These are phyloP conservation scores for Neocloeon triangulifer DNA, from an alignment of 1,140 invertebrate species.

Conservation along the genomic window DNA sequence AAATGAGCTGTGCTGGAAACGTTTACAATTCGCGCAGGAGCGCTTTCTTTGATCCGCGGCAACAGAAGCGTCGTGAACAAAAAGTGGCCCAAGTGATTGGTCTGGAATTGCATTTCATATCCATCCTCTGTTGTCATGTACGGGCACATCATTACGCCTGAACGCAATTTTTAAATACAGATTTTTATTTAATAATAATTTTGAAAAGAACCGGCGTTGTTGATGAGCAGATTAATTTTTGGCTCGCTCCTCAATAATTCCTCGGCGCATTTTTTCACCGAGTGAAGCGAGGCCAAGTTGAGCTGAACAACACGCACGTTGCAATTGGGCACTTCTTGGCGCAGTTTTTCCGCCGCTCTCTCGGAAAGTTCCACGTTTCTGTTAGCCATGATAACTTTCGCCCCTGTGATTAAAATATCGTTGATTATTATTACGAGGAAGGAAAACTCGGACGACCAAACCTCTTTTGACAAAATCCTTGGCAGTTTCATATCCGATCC, in stretches of 20 bases:
- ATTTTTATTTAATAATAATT: too few species aligned
- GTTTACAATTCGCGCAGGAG: slow-evolving; percentile 1
- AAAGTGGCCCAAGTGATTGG: slow-evolving; percentile 11
- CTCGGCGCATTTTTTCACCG: slow-evolving; percentile 13
- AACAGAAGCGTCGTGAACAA: slow-evolving; percentile 20
- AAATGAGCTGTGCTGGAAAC: background rate
- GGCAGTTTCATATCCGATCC: slow-evolving; percentile 28
- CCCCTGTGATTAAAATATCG: slow-evolving; percentile 10
- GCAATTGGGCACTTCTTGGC: slow-evolving; percentile 7
- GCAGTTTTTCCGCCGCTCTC: slow-evolving; percentile 14
- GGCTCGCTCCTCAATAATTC: slow-evolving; percentile 12
- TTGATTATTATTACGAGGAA: background rate
- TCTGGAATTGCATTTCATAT: slow-evolving; percentile 17
- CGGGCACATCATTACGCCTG: slow-evolving; percentile 14
- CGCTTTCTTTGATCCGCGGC: background rate
- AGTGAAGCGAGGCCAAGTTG: background rate
- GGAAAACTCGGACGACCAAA: slow-evolving; percentile 2
- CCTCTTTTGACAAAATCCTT: slow-evolving; percentile 21
- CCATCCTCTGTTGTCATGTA: slow-evolving; percentile 17
- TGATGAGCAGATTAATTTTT: slow-evolving; percentile 20
- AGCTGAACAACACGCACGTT: slow-evolving; percentile 5
- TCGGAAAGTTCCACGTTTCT: slow-evolving; percentile 16
- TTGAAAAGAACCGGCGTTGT: slow-evolving; percentile 18
- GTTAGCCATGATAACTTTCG: slow-evolving; percentile 19
- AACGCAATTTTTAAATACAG: too few species aligned